These are phyloP conservation scores for Cyprinodon brontotheroides DNA, from an alignment of 2,113 vertebrate species.

Conservation along the genomic window DNA sequence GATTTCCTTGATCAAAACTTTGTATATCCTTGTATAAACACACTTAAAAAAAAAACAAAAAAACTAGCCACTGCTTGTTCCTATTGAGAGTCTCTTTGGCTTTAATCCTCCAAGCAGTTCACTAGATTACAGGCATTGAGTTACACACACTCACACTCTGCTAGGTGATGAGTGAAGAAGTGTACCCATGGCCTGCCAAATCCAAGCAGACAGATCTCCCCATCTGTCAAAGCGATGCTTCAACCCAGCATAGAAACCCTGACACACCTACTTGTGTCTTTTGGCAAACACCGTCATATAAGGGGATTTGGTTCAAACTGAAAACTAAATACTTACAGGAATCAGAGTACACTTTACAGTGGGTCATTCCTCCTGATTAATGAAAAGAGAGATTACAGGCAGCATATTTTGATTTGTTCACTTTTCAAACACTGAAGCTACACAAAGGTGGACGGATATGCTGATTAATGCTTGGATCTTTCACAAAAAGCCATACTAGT, in stretches of 20 bases:
- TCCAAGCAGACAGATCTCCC: constrained; percentile 73
- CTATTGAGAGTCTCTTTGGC: constrained; percentile 63
- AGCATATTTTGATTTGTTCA: constrained; percentile 71
- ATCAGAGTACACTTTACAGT: constrained; percentile 40
- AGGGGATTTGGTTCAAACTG: constrained; percentile 73
- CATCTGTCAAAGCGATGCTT: constrained; percentile 67
- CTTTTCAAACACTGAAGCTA: constrained; percentile 59
- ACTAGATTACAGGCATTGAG: constrained; percentile 81
- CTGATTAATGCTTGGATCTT: constrained; percentile 59
- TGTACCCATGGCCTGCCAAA: constrained; percentile 71
- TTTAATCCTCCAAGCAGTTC: constrained; percentile 77
- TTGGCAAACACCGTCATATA: constrained; percentile 63
- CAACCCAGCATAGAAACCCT: constrained; percentile 60
- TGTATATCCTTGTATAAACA: constrained; percentile 28
- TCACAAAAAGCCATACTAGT: constrained; percentile 59
- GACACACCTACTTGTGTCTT: constrained; percentile 61
- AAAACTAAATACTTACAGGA: constrained; percentile 74
- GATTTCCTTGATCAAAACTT: constrained; percentile 49
- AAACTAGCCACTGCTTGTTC: constrained; percentile 71
- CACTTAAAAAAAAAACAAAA: constrained; percentile 28
- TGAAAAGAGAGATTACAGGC: constrained; percentile 70
- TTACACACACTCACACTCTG: constrained; percentile 75
- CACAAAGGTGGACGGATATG: constrained; percentile 62
- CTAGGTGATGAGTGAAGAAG: constrained; percentile 78
- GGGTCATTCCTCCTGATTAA: constrained; percentile 48